Base-by-base conservation (phyloP, 2,113 vertebrate species). In the Macquaria australasica region DNA sequence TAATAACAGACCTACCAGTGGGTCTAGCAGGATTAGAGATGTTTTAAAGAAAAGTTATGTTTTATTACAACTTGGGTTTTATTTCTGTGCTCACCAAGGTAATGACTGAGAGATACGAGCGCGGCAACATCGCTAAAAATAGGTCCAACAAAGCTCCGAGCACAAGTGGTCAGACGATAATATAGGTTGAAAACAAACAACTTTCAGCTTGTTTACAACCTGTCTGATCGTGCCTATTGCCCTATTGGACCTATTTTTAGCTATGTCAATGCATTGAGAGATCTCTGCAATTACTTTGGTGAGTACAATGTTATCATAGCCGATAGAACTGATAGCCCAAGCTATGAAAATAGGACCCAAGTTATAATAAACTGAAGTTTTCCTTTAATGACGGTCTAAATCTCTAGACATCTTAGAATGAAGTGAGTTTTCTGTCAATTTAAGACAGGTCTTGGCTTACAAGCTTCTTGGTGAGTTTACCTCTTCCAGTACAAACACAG, bases 401-500 rank as follows among this genome's bases (percentile, higher is more conserved):
- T 16, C 59, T 48, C 14, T 34, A 25, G 28, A 4, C 59, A 28
- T 34, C 59, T 62, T 15, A 28, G 12, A 60, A 28, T 59, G 15
- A 31, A 34, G 16, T 34, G 15, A 45, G 43, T 16, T 48, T 48
- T 48, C 10, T 48, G 15, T 48, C 15, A 48, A 14, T 4, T 48
- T 48, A 45, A 16, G 31, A 10, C 34, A n/a, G n/a, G n/a, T n/a
- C n/a, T 21, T 70, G 45, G 28, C 21, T 51, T 25, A 15, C n/a
- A 39, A 56, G 53, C 41, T 50, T 72, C 70, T 72, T 23, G 21
- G 62, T 50, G n/a, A 73, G 59, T 89, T 83, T 71, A 64, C 60
- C 31, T 48, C 80, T 74, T 67, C 72, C n/a, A 73, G 64, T 64
- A 53, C 82, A 89, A 79, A 76, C 63, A 37, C 23, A 63, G 59